Evolutionary conservation across 2,113 vertebrate species (phyloP).

Genomic region (Puffinus mauretanicus): DNA sequence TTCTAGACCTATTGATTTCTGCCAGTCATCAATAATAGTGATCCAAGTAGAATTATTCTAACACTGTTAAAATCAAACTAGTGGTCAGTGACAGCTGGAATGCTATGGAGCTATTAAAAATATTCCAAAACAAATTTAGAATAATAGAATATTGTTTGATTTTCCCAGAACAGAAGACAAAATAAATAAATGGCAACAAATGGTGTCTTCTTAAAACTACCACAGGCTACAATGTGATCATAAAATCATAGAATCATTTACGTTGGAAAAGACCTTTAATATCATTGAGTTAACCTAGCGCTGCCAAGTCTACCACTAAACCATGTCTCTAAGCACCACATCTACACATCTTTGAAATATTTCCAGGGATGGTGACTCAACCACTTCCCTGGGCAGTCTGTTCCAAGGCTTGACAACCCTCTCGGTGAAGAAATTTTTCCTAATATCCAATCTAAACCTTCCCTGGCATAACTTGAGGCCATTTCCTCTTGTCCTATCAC

Average conservation of each 20-base stretch:
- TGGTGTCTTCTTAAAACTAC: neutral
- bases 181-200: neutral
- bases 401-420: too few species aligned
- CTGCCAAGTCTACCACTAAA: neutral
- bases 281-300: neutral
- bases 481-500: too few species aligned
- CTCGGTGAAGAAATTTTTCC: too few species aligned
- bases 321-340: neutral
- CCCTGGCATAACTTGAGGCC: too few species aligned
- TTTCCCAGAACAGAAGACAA: neutral
- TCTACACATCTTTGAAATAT: too few species aligned
- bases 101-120: neutral
- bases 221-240: neutral
- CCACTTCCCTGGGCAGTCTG: too few species aligned
- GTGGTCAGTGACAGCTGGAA: neutral
- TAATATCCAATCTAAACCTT: too few species aligned
- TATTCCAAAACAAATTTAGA: neutral
- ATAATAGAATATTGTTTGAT: neutral
- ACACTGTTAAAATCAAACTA: neutral
- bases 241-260: too few species aligned
- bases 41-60: neutral
- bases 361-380: too few species aligned
- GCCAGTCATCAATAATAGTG: neutral
- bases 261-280: neutral
- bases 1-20: neutral